phyloP scores from a whole-genome alignment of 2,888 invertebrate species.

The Sclerodermus sp. region DNA sequence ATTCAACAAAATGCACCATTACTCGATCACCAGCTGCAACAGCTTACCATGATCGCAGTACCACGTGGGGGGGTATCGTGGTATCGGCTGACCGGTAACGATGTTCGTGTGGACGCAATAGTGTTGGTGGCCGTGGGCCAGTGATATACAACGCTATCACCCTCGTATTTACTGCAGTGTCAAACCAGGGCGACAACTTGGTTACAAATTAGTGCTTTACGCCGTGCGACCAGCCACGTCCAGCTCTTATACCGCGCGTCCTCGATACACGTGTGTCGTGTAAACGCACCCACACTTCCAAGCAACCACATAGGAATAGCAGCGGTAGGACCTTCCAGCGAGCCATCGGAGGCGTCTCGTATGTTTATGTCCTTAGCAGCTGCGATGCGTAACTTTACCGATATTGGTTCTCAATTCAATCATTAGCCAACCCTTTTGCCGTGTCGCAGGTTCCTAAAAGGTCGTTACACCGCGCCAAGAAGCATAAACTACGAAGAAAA shows the following conservation, averaged over 20 bases:
- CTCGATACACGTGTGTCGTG: background rate
- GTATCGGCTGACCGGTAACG: conserved; percentile 11
- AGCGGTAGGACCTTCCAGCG: conserved; percentile 28
- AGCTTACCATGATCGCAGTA: conserved; percentile 17
- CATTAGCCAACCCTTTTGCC: conserved; percentile 36
- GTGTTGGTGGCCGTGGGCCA: conserved; percentile 33
- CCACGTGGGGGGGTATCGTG: too few species aligned
- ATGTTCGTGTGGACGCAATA: conserved; percentile 2
- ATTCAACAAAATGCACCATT: background rate
- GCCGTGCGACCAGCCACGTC: conserved; percentile 35
- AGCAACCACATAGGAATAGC: background rate
- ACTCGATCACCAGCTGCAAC: background rate
- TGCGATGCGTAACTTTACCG: conserved; percentile 50
- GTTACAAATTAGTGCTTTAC: conserved; percentile 56
- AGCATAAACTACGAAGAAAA: too few species aligned
- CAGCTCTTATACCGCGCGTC: conserved; percentile 31
- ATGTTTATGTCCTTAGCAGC: conserved; percentile 55
- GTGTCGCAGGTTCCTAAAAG: too few species aligned
- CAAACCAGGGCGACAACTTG: conserved; percentile 57
- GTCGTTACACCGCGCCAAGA: too few species aligned
- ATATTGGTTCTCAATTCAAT: conserved; percentile 57
- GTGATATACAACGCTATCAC: conserved; percentile 55
- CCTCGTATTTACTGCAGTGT: conserved; percentile 56
- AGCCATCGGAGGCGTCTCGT: conserved; percentile 34
- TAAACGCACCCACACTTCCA: background rate